Percentiles rank a stretch among this genome's conserved stretches.
Conservation (phyloP, 1,140 invertebrate genomes). For the Oedothorax gibbosus region DNA sequence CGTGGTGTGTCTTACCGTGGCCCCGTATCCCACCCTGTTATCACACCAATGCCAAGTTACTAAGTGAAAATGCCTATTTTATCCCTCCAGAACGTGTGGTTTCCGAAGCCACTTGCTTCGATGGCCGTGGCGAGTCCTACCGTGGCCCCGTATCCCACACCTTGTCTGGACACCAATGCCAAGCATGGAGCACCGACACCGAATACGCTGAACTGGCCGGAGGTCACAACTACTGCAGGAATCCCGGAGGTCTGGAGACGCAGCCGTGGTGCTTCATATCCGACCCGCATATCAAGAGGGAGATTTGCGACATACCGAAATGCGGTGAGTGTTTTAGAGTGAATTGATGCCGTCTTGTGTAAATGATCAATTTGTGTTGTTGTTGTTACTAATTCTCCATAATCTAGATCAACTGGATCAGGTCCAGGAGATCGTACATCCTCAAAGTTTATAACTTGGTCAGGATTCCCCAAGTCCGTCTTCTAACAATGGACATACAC, state of each 20-base stretch:
- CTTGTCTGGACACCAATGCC: conserved; percentile 79
- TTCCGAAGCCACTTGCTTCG: conserved; percentile 81
- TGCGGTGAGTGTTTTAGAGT: conserved; percentile 75
- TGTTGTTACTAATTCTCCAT: too few species aligned
- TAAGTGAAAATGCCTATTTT: too few species aligned
- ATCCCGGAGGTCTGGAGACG: conserved; percentile 82
- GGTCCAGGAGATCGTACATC: too few species aligned
- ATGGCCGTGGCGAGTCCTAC: conserved; percentile 84
- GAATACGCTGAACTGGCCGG: conserved; percentile 86
- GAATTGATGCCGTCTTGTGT: too few species aligned
- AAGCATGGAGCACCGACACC: conserved; percentile 82
- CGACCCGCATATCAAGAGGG: conserved; percentile 71
- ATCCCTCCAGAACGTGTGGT: neutral
- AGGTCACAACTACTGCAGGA: conserved; percentile 91
- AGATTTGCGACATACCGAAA: conserved; percentile 85
- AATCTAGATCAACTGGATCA: too few species aligned
- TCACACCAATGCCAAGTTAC: conserved; percentile 78
- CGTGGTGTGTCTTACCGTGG: conserved; percentile 85
- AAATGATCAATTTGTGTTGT: too few species aligned
- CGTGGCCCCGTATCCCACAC: conserved; percentile 81
- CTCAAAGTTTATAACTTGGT: too few species aligned
- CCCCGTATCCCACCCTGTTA: conserved; percentile 76
- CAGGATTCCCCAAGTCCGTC: too few species aligned
- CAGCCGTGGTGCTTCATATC: conserved; percentile 90
- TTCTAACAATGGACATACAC: too few species aligned